Percentiles rank a stretch among this genome's conserved stretches.
Conservation (phyloP, 2,888 invertebrate species). For the Cheilosia urbana region DNA sequence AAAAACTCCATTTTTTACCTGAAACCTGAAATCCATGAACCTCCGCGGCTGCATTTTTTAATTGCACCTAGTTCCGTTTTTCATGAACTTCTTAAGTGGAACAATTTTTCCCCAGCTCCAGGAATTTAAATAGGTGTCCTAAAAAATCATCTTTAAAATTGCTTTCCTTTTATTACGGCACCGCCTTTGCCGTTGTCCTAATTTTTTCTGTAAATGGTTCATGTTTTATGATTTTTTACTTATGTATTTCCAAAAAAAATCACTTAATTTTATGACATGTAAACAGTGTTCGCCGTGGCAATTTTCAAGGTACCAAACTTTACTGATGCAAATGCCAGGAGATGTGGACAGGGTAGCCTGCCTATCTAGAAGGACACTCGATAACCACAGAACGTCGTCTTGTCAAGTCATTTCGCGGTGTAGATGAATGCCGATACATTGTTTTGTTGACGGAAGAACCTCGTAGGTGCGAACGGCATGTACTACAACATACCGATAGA, state of each 20-base stretch:
- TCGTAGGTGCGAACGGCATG: slow-evolving; percentile 14
- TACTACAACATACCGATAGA: slow-evolving; percentile 2
- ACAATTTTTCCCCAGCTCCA: slow-evolving; percentile 47
- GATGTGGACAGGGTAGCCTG: background rate
- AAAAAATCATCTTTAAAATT: slow-evolving; percentile 42
- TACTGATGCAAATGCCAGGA: background rate
- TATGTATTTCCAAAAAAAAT: slow-evolving; percentile 15
- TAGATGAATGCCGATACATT: slow-evolving; percentile 17
- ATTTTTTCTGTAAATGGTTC: slow-evolving; percentile 56
- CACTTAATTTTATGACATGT: slow-evolving; percentile 46
- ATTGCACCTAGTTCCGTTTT: slow-evolving; percentile 25
- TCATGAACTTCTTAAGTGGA: slow-evolving; percentile 57
- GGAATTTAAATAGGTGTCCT: slow-evolving; percentile 42
- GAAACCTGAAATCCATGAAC: background rate
- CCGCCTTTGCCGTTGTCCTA: slow-evolving; percentile 53
- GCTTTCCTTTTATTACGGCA: slow-evolving; percentile 18
- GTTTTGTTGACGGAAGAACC: slow-evolving; percentile 31
- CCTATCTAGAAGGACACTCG: background rate
- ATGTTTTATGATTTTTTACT: slow-evolving; percentile 34
- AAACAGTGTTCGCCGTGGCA: slow-evolving; percentile 3
- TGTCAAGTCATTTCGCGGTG: slow-evolving; percentile 8
- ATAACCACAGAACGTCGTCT: slow-evolving; percentile 2
- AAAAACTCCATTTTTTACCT: background rate
- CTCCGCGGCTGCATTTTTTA: slow-evolving; percentile 10
- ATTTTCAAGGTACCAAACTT: slow-evolving; percentile 5